phyloP scores from a whole-genome alignment of 1,140 invertebrate species.

The Littorina saxatilis region DNA sequence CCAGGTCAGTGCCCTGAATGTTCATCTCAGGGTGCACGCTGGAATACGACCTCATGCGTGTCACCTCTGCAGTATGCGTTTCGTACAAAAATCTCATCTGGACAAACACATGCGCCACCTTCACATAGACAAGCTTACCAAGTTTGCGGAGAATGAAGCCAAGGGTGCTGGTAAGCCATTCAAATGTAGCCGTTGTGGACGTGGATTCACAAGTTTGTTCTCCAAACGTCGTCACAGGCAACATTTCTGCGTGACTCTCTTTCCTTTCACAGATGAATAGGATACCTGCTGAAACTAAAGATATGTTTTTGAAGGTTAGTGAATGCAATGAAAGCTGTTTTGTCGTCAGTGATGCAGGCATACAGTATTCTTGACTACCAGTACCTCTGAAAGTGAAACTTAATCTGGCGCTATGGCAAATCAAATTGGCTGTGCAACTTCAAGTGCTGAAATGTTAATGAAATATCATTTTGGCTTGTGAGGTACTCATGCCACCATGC shows the following conservation, averaged over 20 bases:
- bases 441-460: too few relatives aligned
- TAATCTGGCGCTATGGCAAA: too few relatives aligned
- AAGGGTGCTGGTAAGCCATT: neutral
- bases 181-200: neutral
- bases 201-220: neutral
- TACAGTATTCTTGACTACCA: too few relatives aligned
- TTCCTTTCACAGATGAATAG: too few relatives aligned
- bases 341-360: too few relatives aligned
- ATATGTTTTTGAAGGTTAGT: too few relatives aligned
- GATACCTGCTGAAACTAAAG: too few relatives aligned
- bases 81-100: neutral
- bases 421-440: too few relatives aligned
- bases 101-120: neutral
- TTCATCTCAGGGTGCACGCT: constrained; percentile 2
- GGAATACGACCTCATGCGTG: constrained; percentile 8
- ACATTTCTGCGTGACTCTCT: neutral
- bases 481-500: too few relatives aligned
- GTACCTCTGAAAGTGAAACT: too few relatives aligned
- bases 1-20: constrained; percentile 12
- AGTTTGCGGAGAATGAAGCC: neutral
- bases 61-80: neutral
- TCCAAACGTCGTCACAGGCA: neutral
- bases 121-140: neutral
- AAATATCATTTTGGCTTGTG: too few relatives aligned
- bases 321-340: too few relatives aligned